Base-by-base conservation (phyloP, 1,140 invertebrate genomes). In the Drosophila sechellia region DNA sequence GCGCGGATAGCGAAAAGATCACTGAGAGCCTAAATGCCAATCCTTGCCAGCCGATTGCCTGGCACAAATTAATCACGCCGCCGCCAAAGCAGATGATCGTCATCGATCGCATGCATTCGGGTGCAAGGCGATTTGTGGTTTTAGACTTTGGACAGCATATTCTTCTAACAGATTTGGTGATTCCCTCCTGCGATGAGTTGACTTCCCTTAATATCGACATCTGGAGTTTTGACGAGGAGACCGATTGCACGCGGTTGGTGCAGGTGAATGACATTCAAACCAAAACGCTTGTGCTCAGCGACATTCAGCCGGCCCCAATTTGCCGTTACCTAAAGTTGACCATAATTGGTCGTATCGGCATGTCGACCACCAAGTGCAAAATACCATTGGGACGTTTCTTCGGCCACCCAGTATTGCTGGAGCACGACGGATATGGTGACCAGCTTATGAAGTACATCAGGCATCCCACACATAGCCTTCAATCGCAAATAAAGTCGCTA, bases 21-120 rank as follows among this genome's bases (percentile, higher is more conserved):
- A 57, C 59, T 31, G 63, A 71, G 55, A 66, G 56, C 17, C 35
- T 87, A 2, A 57, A 27, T 52, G 71, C 79, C 6, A 89, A 90
- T 79, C 86, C 84, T 8, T 68, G 75, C 71, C 86, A 76, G 35
- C 89, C 92, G 35, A 93, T 96, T 65, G 95, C 96, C 22, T 96
- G 96, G 94, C 95, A 95, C 78, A 95, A 96, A 91, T 93, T 97
- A 45, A 93, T 97, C 45, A 94, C 94, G 43, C 95, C 95, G 56
- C 96, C 96, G 22, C 95, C 96, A 20, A 96, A 97, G 63, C 96
- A 97, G 83, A 96, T 96, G 75, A 94, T 98, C 50, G 95, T 98
- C n/a, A 97, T 98, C 45, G 97, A 98, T 91, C 94, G 97, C 69
- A 98, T 98, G 96, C 96, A 98, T 93, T 97, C 97, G 20, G 97